phyloP scores from a whole-genome alignment of 1,140 invertebrate genomes.

The Aleiodes sp. region DNA sequence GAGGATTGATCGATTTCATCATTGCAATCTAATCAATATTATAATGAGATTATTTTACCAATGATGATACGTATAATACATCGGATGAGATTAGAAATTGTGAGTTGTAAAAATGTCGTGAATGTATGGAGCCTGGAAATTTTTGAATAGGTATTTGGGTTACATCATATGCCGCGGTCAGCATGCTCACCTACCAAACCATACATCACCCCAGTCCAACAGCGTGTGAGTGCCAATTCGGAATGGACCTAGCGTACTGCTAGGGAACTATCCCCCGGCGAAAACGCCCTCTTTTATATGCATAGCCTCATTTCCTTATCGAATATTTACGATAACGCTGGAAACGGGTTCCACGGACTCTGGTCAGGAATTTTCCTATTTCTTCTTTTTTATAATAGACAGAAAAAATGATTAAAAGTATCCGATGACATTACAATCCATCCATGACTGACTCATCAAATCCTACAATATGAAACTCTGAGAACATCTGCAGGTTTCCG shows the following conservation, averaged over 20 bases:
- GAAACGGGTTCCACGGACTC: too few relatives aligned
- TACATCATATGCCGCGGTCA: constrained; percentile 35
- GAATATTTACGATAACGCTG: constrained; percentile 43
- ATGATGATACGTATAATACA: too few relatives aligned
- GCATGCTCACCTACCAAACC: constrained; percentile 35
- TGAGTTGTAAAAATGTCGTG: neutral
- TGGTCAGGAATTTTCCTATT: too few relatives aligned
- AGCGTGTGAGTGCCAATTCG: constrained; percentile 43
- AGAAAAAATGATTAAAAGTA: too few relatives aligned
- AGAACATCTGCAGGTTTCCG: constrained; percentile 17
- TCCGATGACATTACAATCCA: neutral
- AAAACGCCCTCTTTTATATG: constrained; percentile 59
- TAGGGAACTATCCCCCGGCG: constrained; percentile 44
- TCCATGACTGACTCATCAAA: constrained; percentile 7
- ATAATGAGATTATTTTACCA: too few relatives aligned
- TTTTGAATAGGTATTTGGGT: neutral
- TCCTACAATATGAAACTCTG: neutral
- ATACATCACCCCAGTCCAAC: constrained; percentile 56
- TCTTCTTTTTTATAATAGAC: too few relatives aligned
- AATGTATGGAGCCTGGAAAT: neutral
- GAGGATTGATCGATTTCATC: neutral
- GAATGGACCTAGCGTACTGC: constrained; percentile 52
- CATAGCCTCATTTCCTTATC: constrained; percentile 64
- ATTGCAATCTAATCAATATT: too few relatives aligned
- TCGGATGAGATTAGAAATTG: too few relatives aligned